Conservation (phyloP, 1,140 invertebrate genomes). For the Rhyzopertha dominica region DNA sequence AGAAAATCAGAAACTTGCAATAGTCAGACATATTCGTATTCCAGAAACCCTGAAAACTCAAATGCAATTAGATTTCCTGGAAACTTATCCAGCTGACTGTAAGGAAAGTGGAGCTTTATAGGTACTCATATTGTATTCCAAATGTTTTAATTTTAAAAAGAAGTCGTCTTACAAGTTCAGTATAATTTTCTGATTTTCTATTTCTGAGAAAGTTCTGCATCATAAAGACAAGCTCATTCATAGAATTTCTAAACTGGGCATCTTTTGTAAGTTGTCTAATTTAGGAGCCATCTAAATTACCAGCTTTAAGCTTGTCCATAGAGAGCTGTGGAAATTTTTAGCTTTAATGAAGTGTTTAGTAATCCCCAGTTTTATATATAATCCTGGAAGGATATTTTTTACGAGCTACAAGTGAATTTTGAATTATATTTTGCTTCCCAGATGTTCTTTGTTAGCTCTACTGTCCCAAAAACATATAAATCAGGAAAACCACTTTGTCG, state of each 20-base stretch:
- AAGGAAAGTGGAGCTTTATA: conserved; percentile 22
- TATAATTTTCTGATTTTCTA: conserved; percentile 20
- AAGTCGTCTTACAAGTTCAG: conserved; percentile 19
- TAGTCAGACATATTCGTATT: no score
- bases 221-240: conserved; percentile 12
- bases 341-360: conserved; percentile 41
- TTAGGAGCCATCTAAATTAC: conserved; percentile 21
- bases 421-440: no score
- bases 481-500: no score
- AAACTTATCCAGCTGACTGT: conserved; percentile 20
- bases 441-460: no score
- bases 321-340: conserved; percentile 17
- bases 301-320: conserved; percentile 20
- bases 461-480: no score
- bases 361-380: conserved; percentile 39
- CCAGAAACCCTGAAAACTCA: conserved; percentile 99
- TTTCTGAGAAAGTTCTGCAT: conserved; percentile 29
- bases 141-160: conserved; percentile 20
- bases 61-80: conserved; percentile 48
- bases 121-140: conserved; percentile 26
- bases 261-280: conserved; percentile 17
- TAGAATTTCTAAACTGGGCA: conserved; percentile 10
- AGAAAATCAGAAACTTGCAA: no score
- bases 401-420: no score
- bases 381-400: conserved; percentile 31